Base-by-base conservation (phyloP, 2,888 invertebrate genomes). In the Drosophila lacicola region DNA sequence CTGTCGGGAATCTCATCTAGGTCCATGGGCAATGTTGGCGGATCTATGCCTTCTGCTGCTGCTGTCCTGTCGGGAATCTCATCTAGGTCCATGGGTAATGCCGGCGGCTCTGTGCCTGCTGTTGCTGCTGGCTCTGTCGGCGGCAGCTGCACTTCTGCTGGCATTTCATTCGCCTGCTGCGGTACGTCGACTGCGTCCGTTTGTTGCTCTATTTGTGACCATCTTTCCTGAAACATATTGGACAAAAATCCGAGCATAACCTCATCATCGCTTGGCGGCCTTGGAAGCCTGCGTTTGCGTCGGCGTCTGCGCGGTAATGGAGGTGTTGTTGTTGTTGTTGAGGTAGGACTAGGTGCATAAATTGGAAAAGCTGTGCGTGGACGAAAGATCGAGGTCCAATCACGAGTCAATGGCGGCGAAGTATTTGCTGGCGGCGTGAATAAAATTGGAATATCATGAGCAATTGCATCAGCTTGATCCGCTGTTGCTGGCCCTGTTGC, bases 311-410 rank as follows among this genome's bases (percentile, higher is more conserved):
- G 29, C 8, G 29, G 29, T 0, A 29, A 8, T 2, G 0, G 29
- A 29, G 29, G 29, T 29, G 29, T 29, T 29, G 29, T 29, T 29
- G 29, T 29, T 29, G 21, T 21, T 21, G 21, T 29, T 29, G 29
- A 29, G 29, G 8, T 8, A 29, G 61, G 8, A 13, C 44, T 19
- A 10, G 11, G 17, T 13, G 6, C 21, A 37, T 79, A 79, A 9
- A 41, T 70, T 2, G 33, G 14, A 5, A 61, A 0, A 2, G 4
- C 3, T 2, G 36, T 21, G 2, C 77, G 79, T 37, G 74, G 34
- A 9, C 79, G 66, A 54, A 79, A 79, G 41, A 79, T 57, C 0
- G 70, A 63, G 0, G 10, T 0, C 79, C 79, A 79, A 19, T 70
- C 60, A 1, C 79, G 77, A 3, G 17, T 10, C 34, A 44, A 3